Base-by-base conservation (phyloP, 1,140 invertebrate genomes). In the Cyclargus thomasi region DNA sequence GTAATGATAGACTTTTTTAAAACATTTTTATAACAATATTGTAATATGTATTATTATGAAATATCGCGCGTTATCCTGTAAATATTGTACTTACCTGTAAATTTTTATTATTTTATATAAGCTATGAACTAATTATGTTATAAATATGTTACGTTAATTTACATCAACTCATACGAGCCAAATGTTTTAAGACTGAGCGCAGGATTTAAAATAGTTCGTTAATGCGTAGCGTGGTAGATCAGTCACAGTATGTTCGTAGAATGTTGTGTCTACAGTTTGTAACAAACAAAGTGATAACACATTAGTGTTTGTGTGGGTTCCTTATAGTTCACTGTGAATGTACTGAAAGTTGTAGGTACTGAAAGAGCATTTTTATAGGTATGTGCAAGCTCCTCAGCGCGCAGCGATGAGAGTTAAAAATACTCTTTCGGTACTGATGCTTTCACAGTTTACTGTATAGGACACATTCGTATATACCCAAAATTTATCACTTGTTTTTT, bases 131-230 rank as follows among this genome's bases (percentile, higher is more conserved):
- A 78, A 82, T 79, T 79, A 77, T 76, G 74, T 79, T 75, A 70
- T 57, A 63, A 74, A 55, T 70, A 16, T 39, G 29, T 78, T 79
- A 78, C 63, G 73, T 80, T 78, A 73, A 77, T 76, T 78, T 81
- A 78, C 68, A 79, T 81, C 79, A 85, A 86, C 80, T 86, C 81
- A 84, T 82, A 83, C 81, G 81, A 85, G 85, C 87, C 85, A 88
- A 88, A 88, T 85, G 84, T 86, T 85, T 82, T 80, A 88, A 90
- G 87, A 90, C 87, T 90, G 87, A 89, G 78, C 82, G 82, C 75
- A 79, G 75, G 75, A 79, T 80, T 83, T 78, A 82, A 73, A 75
- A 81, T 78, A 77, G 74, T 85, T 76, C 76, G 74, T 68, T 68
- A 63, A 72, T 69, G 64, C 62, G 63, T 65, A 57, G 23, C 22